Evolutionary conservation across 2,888 invertebrate genomes (phyloP).

Genomic region (Bibio marci): DNA sequence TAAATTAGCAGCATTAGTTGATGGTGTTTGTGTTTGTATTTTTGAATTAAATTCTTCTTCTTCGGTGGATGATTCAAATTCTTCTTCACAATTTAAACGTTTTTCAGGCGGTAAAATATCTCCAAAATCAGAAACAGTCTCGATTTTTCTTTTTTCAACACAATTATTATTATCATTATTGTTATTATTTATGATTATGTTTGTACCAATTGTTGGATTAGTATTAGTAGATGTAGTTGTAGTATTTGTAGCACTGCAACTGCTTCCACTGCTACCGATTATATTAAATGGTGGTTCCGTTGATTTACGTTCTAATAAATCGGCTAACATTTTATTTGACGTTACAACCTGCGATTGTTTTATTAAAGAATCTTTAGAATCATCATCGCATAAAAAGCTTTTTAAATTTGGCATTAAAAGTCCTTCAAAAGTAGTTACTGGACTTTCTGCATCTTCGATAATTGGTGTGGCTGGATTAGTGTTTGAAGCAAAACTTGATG

Average conservation of each 20-base stretch:
- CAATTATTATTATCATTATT: too few relatives aligned
- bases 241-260: conserved; percentile 6
- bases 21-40: too few relatives aligned
- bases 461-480: conserved; percentile 20
- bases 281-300: conserved; percentile 27
- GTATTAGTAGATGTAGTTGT: conserved; percentile 13
- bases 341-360: conserved; percentile 20
- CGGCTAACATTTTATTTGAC: conserved; percentile 62
- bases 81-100: conserved; percentile 31
- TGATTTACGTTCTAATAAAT: conserved; percentile 61
- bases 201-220: conserved; percentile 15
- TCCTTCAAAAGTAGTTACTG: conserved; percentile 44
- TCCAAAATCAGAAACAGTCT: conserved; percentile 24
- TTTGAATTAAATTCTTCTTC: conserved; percentile 13
- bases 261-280: conserved; percentile 15
- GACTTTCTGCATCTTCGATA: conserved; percentile 38
- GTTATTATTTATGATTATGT: conserved; percentile 10
- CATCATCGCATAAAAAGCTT: conserved; percentile 34
- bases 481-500: conserved; percentile 36
- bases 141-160: conserved; percentile 15
- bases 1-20: conserved; percentile 69
- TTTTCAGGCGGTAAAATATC: conserved; percentile 23
- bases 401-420: conserved; percentile 32
- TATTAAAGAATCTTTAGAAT: conserved; percentile 32
- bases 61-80: conserved; percentile 15